A percentile compares a stretch with the other conserved stretches of the same genome.
These are phyloP conservation scores for Grammomys dolichurus DNA, from an alignment of 2,113 vertebrate genomes.

Conservation along the genomic window DNA sequence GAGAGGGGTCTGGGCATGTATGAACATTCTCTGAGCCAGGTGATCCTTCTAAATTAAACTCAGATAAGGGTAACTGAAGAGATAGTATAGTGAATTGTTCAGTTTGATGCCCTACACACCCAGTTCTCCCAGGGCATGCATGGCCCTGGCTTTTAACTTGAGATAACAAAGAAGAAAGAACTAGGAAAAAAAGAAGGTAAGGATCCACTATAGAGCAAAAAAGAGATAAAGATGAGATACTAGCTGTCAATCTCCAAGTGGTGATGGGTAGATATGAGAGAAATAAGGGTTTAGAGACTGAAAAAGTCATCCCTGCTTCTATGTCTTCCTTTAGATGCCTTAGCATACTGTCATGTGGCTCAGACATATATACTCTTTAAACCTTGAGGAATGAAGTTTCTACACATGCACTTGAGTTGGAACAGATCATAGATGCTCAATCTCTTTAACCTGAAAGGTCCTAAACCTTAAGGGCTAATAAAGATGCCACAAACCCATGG, in stretches of 20 bases:
- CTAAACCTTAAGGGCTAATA: not conserved
- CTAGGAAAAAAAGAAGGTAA: not conserved
- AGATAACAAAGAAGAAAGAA: not conserved
- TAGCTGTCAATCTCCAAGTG: not conserved
- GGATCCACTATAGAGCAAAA: not conserved
- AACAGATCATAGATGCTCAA: not conserved
- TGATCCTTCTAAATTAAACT: conserved; percentile 49
- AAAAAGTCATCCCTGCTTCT: not conserved
- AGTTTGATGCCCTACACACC: not conserved
- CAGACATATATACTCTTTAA: not conserved
- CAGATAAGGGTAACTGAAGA: not conserved
- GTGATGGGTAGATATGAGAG: not conserved
- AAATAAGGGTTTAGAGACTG: not conserved
- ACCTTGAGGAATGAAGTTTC: not conserved
- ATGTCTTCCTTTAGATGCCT: not conserved
- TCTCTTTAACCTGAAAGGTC: conserved; percentile 15
- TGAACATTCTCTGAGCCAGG: not conserved
- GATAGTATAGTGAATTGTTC: not conserved
- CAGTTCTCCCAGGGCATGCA: not conserved
- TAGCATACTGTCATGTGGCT: not conserved
- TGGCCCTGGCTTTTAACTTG: not conserved
- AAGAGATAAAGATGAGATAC: not conserved
- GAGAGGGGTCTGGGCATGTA: not conserved
- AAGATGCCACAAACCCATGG: not conserved
- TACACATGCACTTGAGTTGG: not conserved